Conservation (phyloP, 2,797 vertebrate genomes). For the Columba guinea region DNA sequence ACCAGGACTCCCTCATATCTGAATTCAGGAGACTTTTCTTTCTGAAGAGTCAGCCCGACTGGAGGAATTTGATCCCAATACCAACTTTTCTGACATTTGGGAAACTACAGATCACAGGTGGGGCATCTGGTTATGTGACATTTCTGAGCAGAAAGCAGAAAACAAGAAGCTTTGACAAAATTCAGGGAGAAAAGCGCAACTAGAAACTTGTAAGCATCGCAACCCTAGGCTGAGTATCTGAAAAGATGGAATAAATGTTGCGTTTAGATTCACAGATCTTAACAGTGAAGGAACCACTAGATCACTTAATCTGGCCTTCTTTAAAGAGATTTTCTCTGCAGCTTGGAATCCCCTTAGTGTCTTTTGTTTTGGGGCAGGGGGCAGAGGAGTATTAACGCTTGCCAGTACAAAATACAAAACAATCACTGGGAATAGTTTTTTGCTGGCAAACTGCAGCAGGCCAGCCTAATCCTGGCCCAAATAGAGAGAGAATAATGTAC, state of each 20-base stretch:
- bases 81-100: not conserved
- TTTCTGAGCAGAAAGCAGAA: not conserved
- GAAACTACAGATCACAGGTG: not conserved
- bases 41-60: not conserved
- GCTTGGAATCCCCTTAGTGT: not conserved
- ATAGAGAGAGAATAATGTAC: not conserved
- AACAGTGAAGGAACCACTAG: not conserved
- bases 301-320: not conserved
- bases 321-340: not conserved
- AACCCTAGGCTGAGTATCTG: not conserved
- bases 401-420: not conserved
- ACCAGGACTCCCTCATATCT: accelerated
- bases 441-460: not conserved
- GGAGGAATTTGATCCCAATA: not conserved
- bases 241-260: not conserved
- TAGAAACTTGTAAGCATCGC: not conserved
- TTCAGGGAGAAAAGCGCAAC: accelerated
- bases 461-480: not conserved
- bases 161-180: not conserved
- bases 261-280: not conserved
- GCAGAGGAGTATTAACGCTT: not conserved
- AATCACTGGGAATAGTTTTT: not conserved
- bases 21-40: not conserved
- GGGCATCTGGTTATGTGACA: too few relatives aligned
- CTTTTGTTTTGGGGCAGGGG: not conserved